These are phyloP conservation scores for Melanogrammus aeglefinus DNA, from an alignment of 2,797 vertebrate species.

Conservation along the genomic window DNA sequence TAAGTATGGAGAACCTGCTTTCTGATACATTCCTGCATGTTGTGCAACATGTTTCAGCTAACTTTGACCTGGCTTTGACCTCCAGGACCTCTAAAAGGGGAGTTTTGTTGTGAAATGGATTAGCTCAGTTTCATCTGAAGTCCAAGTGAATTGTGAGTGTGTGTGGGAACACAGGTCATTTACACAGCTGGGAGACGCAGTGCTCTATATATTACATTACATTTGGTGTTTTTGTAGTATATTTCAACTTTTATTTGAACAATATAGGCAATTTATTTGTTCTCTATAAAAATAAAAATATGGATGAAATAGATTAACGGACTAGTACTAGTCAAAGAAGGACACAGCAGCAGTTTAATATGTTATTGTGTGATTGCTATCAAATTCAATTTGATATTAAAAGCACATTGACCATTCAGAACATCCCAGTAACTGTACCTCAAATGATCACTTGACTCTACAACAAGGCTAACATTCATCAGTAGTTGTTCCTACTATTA, in stretches of 20 bases:
- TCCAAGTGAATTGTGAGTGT: not conserved
- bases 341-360: not conserved
- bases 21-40: not conserved
- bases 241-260: not conserved
- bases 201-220: not conserved
- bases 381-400: not conserved
- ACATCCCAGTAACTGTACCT: too few species aligned
- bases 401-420: too few species aligned
- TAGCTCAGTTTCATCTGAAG: not conserved
- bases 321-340: not conserved
- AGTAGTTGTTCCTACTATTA: too few species aligned
- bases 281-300: not conserved
- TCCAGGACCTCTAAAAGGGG: not conserved
- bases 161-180: not conserved
- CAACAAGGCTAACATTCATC: too few species aligned
- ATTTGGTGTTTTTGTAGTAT: not conserved
- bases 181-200: not conserved
- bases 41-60: not conserved
- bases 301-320: not conserved
- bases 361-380: not conserved
- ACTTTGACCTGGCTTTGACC: not conserved
- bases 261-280: not conserved
- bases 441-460: too few species aligned
- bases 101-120: not conserved
- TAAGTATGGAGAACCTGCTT: not conserved